Base-by-base conservation (phyloP, 2,797 vertebrate genomes). In the Cottoperca gobio region DNA sequence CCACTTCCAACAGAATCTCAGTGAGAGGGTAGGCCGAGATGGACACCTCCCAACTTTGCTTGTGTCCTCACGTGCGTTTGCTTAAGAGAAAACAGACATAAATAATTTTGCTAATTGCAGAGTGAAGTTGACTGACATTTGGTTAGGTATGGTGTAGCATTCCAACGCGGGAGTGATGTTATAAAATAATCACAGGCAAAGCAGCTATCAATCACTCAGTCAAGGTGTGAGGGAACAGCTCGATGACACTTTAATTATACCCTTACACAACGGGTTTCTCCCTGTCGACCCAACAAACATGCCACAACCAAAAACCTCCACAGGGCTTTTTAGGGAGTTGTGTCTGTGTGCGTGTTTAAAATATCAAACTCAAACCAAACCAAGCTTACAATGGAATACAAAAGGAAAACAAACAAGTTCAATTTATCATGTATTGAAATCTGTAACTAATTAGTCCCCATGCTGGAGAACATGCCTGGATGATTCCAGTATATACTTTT, bases 101-200 rank as follows among this genome's bases (percentile, higher is more conserved):
- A 92, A 94, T 93, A 85, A 93, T 90, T 86, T 81, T 62, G 16
- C 84, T 91, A 92, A 94, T 93, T 93, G 92, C 73, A 94, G 87
- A 92, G 90, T 86, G 74, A 87, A 84, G 86, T 69, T 93, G 92
- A 93, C 89, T 92, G 93, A 93, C 91, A 54, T 69, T 87, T 70
- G 79, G 84, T 89, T 72, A 50, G 87, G 92, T 85, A 85, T 52
- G 76, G 78, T 64, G 66, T 63, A 69, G 85, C 89, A 92, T 94
- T 93, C 91, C 91, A 88, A 28, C 78, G 76, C 68, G 9, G 68
- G 79, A 88, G 88, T 91, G 88, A 88, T 89, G 90, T 87, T 91
- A 91, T 91, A 92, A 92, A 92, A 92, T 94, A 94, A 94, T 94
- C 93, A 94, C 88, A 94, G 93, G 89, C 87, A 85, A 64, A 86